A percentile compares a stretch with the other conserved stretches of the same genome.
These are phyloP conservation scores for Thalpophila matura DNA, from an alignment of 2,888 invertebrate species.

Conservation along the genomic window DNA sequence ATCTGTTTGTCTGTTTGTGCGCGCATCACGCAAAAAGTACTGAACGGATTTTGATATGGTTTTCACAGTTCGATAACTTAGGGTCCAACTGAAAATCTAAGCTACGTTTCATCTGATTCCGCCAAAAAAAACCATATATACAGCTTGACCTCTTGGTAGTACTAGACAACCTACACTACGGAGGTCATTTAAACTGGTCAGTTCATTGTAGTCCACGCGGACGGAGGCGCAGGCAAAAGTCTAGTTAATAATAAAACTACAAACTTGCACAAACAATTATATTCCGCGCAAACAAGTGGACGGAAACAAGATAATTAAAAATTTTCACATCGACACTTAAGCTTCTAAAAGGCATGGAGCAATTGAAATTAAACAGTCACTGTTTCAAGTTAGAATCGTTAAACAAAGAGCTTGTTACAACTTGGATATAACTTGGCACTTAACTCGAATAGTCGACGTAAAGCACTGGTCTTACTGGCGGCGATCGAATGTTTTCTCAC, in stretches of 20 bases:
- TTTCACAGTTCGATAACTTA: too few relatives aligned
- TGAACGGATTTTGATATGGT: too few relatives aligned
- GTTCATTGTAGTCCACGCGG: too few relatives aligned
- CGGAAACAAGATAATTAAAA: conserved; percentile 59
- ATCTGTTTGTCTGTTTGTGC: too few relatives aligned
- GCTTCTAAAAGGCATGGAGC: conserved; percentile 54
- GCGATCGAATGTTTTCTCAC: conserved; percentile 5
- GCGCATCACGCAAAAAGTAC: too few relatives aligned
- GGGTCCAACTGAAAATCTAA: too few relatives aligned
- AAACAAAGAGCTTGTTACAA: conserved; percentile 68
- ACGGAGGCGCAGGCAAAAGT: too few relatives aligned
- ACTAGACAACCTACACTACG: too few relatives aligned
- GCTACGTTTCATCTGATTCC: too few relatives aligned
- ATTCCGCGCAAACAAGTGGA: conserved; percentile 23
- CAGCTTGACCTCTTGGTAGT: too few relatives aligned
- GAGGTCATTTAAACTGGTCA: too few relatives aligned
- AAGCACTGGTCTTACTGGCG: conserved; percentile 23
- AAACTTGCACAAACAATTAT: conserved; percentile 26
- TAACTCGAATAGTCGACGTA: conserved; percentile 49
- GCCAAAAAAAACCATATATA: too few relatives aligned
- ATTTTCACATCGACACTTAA: conserved; percentile 54
- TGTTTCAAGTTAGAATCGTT: conserved; percentile 66
- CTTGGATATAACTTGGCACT: conserved; percentile 66
- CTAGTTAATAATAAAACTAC: conserved; percentile 14
- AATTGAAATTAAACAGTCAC: conserved; percentile 73